Percentiles rank a stretch among this genome's conserved stretches.
Evolutionary conservation across 1,140 invertebrate species (phyloP).

Genomic region (Metopolophium dirhodum): DNA sequence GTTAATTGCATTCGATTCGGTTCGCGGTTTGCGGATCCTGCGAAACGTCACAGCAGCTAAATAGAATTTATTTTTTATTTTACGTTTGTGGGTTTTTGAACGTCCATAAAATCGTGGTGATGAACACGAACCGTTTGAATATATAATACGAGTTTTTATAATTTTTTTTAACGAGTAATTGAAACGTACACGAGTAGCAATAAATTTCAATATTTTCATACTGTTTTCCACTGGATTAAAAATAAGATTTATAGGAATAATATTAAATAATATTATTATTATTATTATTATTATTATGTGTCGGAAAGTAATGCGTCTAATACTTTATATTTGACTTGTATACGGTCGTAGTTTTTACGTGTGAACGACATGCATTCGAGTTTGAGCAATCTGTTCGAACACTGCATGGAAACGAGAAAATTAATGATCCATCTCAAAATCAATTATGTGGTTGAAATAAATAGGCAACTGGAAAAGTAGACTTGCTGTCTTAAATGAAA

Average conservation of each 20-base stretch:
- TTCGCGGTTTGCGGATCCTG: not conserved
- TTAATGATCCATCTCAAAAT: not conserved
- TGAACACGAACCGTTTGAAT: not conserved
- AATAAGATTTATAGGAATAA: not conserved
- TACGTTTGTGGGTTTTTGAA: not conserved
- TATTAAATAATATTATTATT: not conserved
- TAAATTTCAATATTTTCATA: not conserved
- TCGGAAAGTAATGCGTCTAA: not conserved
- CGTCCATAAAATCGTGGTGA: not conserved
- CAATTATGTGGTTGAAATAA: not conserved
- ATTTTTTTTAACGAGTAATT: not conserved
- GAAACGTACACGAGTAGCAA: not conserved
- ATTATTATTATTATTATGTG: not conserved
- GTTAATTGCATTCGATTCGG: conserved; percentile 27
- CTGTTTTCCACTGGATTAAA: not conserved
- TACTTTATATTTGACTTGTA: not conserved
- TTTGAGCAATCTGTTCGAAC: not conserved
- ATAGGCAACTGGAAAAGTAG: not conserved
- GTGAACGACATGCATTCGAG: not conserved
- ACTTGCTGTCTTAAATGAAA: not conserved
- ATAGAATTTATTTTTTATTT: conserved; percentile 27
- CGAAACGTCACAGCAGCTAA: not conserved
- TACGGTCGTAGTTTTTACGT: not conserved
- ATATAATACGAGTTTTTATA: not conserved
- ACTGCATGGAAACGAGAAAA: not conserved